A percentile compares a stretch with the other conserved stretches of the same genome.
Evolutionary conservation across 2,888 invertebrate species (phyloP).

Genomic region (Patella caerulea): DNA sequence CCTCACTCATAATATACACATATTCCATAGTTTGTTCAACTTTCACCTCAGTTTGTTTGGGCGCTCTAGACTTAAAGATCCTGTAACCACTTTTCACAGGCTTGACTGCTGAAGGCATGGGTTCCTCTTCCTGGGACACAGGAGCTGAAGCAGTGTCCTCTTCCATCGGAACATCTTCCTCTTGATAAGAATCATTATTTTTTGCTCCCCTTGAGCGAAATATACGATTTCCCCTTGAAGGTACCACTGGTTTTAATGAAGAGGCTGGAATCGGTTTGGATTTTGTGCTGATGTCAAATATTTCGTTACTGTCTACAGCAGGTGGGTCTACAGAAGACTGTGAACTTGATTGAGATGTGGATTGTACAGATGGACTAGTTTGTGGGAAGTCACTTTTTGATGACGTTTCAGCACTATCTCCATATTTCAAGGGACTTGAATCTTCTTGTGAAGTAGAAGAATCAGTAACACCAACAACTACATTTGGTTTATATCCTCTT

Average conservation of each 20-base stretch:
- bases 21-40: background rate
- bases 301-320: background rate
- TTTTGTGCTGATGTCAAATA: slow-evolving; percentile 1
- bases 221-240: background rate
- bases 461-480: background rate
- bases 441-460: background rate
- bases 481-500: slow-evolving; percentile 3
- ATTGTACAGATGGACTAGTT: background rate
- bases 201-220: slow-evolving; percentile 2
- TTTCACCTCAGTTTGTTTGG: slow-evolving; percentile 20
- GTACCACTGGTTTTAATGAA: background rate
- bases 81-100: slow-evolving; percentile 30
- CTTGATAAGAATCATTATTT: slow-evolving; percentile 16
- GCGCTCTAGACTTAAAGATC: slow-evolving; percentile 40
- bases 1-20: background rate
- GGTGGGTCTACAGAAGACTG: background rate
- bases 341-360: background rate
- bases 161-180: slow-evolving; percentile 13
- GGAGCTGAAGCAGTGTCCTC: slow-evolving; percentile 9
- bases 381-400: background rate
- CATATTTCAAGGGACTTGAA: background rate
- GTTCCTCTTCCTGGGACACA: slow-evolving; percentile 10
- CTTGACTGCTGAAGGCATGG: background rate
- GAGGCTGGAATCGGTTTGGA: slow-evolving; percentile 7
- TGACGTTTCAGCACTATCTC: no score